Evolutionary conservation across 2,797 vertebrate species (phyloP).

Genomic region (Sparidentex hasta): DNA sequence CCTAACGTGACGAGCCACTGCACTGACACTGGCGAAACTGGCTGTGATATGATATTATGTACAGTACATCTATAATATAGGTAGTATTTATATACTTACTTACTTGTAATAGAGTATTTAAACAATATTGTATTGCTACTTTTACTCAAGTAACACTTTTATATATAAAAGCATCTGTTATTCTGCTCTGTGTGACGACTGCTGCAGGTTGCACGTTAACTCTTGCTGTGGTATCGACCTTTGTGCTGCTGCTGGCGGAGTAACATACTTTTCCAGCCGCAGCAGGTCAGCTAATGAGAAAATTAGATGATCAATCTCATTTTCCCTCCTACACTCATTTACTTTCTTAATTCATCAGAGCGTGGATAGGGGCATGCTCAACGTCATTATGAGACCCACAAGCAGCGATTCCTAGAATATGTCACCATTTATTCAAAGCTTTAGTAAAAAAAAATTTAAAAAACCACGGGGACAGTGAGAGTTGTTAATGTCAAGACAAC

Average conservation of each 20-base stretch:
- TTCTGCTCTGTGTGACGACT: neutral
- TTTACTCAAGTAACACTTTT: neutral
- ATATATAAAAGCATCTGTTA: neutral
- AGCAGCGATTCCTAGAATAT: conserved; percentile 2
- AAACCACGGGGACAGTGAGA: neutral
- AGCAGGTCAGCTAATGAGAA: conserved; percentile 62
- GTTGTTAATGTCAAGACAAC: conserved; percentile 7
- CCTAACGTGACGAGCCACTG: neutral
- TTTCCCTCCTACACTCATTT: conserved; percentile 41
- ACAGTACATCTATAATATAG: no score
- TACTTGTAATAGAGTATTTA: neutral
- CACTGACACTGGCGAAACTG: neutral
- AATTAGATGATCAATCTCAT: conserved; percentile 59
- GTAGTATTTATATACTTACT: no score
- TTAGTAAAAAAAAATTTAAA: conserved; percentile 3
- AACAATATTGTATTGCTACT: neutral
- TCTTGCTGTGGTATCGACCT: conserved; percentile 30
- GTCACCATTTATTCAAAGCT: conserved; percentile 16
- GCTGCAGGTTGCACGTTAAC: conserved; percentile 17
- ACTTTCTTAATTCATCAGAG: conserved; percentile 36
- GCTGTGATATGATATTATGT: no score
- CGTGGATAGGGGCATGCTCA: neutral
- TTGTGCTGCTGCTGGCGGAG: conserved; percentile 19
- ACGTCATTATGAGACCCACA: neutral
- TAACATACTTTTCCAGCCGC: conserved; percentile 30